phyloP scores from a whole-genome alignment of 2,888 invertebrate species.

The Tiliacea aurago region DNA sequence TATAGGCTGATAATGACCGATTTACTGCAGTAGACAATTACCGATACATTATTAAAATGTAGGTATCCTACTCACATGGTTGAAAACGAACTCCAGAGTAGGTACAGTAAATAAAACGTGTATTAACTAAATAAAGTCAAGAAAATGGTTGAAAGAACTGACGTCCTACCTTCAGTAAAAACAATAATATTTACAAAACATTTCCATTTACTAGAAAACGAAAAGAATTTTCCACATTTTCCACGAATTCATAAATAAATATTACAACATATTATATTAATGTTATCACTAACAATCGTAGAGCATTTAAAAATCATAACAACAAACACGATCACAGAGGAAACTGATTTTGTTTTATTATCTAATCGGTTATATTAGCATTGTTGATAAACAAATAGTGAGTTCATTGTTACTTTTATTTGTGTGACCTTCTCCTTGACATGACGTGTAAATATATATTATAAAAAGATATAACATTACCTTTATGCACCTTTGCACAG shows the following conservation, averaged over 20 bases:
- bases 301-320: conserved; percentile 35
- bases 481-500: conserved; percentile 12
- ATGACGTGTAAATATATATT: conserved; percentile 5
- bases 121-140: conserved; percentile 14
- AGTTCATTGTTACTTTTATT: conserved; percentile 64
- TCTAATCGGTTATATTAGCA: conserved; percentile 48
- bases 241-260: conserved; percentile 37
- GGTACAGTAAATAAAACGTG: conserved; percentile 17
- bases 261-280: conserved; percentile 40
- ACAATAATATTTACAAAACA: conserved; percentile 49
- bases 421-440: conserved; percentile 56
- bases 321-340: conserved; percentile 36
- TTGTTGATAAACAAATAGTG: conserved; percentile 61
- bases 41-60: too few species aligned
- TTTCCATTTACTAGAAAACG: conserved; percentile 24
- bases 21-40: too few species aligned
- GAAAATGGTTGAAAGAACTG: conserved; percentile 29
- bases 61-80: background rate
- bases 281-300: conserved; percentile 51
- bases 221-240: conserved; percentile 27
- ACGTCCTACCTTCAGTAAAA: conserved; percentile 31
- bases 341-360: conserved; percentile 56
- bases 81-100: background rate
- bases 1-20: too few species aligned
- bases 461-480: conserved; percentile 16